Percentiles rank a stretch among this genome's conserved stretches.
phyloP scores from a whole-genome alignment of 53 echinoderm and acorn worm species.

The Apostichopus leukothele region DNA sequence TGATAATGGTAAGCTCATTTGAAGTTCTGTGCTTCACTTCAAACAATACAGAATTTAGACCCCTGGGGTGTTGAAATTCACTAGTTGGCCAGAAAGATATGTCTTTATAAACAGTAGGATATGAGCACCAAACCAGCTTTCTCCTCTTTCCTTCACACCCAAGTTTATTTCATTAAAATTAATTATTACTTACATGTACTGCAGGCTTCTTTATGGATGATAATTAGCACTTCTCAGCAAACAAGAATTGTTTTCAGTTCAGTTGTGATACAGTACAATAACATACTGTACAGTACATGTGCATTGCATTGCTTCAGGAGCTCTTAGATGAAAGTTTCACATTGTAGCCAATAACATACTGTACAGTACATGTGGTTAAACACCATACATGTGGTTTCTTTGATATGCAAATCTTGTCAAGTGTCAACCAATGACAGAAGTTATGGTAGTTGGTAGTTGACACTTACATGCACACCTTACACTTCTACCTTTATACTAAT shows the following conservation, averaged over 20 bases:
- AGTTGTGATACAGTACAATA: no score
- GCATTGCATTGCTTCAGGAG: no score
- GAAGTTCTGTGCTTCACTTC: neutral
- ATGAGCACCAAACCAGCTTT: neutral
- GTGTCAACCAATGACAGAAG: no score
- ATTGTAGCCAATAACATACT: no score
- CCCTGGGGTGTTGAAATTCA: neutral
- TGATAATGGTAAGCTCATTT: neutral
- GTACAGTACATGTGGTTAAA: neutral
- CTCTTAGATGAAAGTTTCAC: no score
- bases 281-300: neutral
- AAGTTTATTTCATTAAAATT: neutral
- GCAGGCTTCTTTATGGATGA: neutral
- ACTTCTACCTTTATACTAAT: no score
- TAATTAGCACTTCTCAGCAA: slow-evolving; percentile 8
- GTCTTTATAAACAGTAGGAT: neutral
- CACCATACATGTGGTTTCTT: neutral
- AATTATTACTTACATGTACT: slow-evolving; percentile 1
- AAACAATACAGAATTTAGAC: neutral
- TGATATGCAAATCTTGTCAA: no score
- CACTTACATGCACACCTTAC: no score
- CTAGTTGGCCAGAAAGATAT: neutral
- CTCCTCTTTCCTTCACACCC: neutral
- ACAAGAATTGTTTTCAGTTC: neutral
- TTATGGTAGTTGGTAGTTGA: no score